Evolutionary conservation across 1,140 invertebrate genomes (phyloP), one percentile per base, ranked within the genome.

Genomic region (Bombus superbus): DNA sequence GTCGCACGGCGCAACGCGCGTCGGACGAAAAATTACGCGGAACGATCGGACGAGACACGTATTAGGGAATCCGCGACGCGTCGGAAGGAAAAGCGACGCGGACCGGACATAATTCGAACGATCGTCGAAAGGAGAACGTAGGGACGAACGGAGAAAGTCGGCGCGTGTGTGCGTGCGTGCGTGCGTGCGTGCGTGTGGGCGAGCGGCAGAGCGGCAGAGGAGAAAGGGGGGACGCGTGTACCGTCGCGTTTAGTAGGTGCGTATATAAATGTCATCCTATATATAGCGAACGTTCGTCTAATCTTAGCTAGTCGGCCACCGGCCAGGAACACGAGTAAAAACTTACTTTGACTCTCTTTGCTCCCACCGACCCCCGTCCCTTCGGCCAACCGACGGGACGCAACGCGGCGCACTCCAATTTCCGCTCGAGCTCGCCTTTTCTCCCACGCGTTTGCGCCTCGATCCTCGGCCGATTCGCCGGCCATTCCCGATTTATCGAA

Each of bases 231-330:
- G 59, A 28, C 47, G 77, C 74, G 66, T 78, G 77, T 64, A 71
- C 57, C 85, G 73, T 78, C 81, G 82, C 85, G 88, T 88, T 89
- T 77, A 87, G 86, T 80, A 83, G 77, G 57, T 68, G 59, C 83
- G 82, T 81, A 86, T 88, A 89, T 91, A 94, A 94, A 94, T 94
- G 92, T 94, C 92, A 94, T 88, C 42, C 90, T 93, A 94, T 92
- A 91, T 92, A 93, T 94, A 94, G 86, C 83, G 42, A 62, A 68
- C 66, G 81, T 86, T 75, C 81, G 66, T 91, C 92, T 94, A 94
- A 94, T 93, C 90, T 93, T 93, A 93, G 93, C 84, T 76, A 91
- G 91, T 88, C 92, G 92, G 91, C 92, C 89, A 91, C 84, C 87
- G 74, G 92, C 92, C 93, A 93, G 87, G 91, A 92, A 92, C 72